phyloP scores from a whole-genome alignment of 2,888 invertebrate genomes.

The Lypha dubia region DNA sequence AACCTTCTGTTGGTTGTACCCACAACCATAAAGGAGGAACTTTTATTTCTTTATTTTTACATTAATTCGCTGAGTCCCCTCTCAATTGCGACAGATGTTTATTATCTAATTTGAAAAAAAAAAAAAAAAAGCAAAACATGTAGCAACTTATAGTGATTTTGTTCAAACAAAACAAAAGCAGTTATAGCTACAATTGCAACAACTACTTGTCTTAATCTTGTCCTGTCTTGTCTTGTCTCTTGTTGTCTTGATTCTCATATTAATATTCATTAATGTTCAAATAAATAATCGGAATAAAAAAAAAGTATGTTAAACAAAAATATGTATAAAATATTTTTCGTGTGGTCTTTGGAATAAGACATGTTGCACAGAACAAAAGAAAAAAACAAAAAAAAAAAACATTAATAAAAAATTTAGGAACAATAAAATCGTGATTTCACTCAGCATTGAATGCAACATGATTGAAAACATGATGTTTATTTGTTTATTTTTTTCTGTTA shows the following conservation, averaged over 20 bases:
- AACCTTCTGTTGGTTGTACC: too few relatives aligned
- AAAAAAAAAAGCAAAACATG: constrained; percentile 48
- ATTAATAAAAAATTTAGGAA: constrained; percentile 39
- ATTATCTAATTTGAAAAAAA: constrained; percentile 27
- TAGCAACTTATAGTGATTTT: constrained; percentile 59
- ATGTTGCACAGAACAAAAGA: constrained; percentile 12
- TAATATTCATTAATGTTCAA: constrained; percentile 64
- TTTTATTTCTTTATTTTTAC: not conserved
- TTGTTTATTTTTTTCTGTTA: constrained; percentile 1
- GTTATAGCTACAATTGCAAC: constrained; percentile 38
- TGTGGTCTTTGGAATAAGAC: constrained; percentile 38
- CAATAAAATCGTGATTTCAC: constrained; percentile 69
- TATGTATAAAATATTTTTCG: constrained; percentile 48
- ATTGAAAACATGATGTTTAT: constrained; percentile 57
- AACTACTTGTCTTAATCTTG: constrained; percentile 13
- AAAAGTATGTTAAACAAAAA: constrained; percentile 5
- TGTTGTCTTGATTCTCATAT: constrained; percentile 25
- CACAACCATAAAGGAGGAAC: constrained; percentile 6
- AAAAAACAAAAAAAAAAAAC: constrained; percentile 10
- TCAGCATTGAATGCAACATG: constrained; percentile 60
- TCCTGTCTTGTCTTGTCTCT: constrained; percentile 32
- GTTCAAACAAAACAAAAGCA: constrained; percentile 55
- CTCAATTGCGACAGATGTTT: constrained; percentile 42
- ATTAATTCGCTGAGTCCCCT: not conserved
- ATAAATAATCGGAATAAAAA: constrained; percentile 4